Evolutionary conservation across 2,888 invertebrate genomes (phyloP).

Genomic region (Lepidonotus clava): DNA sequence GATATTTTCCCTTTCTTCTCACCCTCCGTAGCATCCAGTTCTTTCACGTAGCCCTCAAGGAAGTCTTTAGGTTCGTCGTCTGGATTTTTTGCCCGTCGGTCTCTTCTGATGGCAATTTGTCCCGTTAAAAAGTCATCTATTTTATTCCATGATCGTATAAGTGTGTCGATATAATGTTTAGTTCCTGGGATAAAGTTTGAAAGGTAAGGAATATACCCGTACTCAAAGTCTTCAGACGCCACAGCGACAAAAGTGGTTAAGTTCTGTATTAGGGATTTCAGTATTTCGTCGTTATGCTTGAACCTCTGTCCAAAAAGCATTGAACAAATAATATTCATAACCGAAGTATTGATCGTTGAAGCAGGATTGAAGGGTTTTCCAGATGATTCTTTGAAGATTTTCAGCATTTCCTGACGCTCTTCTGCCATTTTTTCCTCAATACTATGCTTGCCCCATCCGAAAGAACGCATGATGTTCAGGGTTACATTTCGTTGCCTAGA

Average conservation of each 20-base stretch:
- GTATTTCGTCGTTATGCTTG: not conserved
- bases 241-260: not conserved
- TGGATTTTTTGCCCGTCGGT: not conserved
- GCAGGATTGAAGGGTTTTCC: not conserved
- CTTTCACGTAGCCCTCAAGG: conserved; percentile 13
- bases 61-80: conserved; percentile 26
- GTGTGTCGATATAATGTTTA: not conserved
- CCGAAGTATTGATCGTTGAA: not conserved
- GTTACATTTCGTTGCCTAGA: conserved; percentile 9
- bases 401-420: conserved; percentile 1
- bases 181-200: not conserved
- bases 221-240: not conserved
- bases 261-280: not conserved
- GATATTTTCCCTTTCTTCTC: not conserved
- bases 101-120: not conserved
- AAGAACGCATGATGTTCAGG: not conserved
- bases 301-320: conserved; percentile 26
- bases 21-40: not conserved
- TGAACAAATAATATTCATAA: conserved; percentile 50
- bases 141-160: not conserved
- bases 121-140: not conserved
- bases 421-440: conserved; percentile 33
- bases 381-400: not conserved
- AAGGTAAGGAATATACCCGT: not conserved
- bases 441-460: conserved; percentile 41